These are phyloP conservation scores for Podilymbus podiceps DNA, from an alignment of 2,113 vertebrate species.

Conservation along the genomic window DNA sequence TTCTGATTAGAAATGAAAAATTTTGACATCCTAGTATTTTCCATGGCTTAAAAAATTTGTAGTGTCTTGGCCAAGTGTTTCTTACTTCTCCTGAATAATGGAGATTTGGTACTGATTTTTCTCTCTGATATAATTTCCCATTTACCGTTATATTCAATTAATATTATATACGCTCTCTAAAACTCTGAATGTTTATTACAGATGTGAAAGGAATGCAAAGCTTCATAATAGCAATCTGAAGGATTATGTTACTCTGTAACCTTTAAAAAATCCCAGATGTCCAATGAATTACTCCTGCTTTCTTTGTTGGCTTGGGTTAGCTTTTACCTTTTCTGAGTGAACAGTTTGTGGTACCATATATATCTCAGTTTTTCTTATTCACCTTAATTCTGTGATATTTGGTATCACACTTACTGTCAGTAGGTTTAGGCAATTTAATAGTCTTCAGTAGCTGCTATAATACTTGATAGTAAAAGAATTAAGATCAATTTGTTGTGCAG, in stretches of 20 bases:
- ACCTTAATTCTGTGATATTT: neutral
- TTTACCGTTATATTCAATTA: neutral
- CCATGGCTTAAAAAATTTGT: neutral
- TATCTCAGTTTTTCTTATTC: neutral
- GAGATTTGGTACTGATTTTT: neutral
- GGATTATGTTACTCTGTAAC: neutral
- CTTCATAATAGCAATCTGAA: neutral
- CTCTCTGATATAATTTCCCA: neutral
- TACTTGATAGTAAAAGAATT: neutral
- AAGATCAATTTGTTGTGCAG: neutral
- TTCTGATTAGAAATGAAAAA: neutral
- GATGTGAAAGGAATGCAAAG: neutral
- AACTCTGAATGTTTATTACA: neutral
- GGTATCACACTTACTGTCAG: accelerated
- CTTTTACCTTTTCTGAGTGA: neutral
- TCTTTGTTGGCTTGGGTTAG: neutral
- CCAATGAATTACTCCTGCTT: neutral
- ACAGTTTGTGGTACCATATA: neutral
- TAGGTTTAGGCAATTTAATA: neutral
- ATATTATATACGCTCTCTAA: neutral
- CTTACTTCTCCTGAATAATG: neutral
- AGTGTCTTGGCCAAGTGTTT: neutral
- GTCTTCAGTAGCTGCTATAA: neutral
- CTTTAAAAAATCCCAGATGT: neutral
- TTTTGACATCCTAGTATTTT: neutral